Evolutionary conservation across 2,797 vertebrate genomes (phyloP).

Genomic region (Labeo calbasu): DNA sequence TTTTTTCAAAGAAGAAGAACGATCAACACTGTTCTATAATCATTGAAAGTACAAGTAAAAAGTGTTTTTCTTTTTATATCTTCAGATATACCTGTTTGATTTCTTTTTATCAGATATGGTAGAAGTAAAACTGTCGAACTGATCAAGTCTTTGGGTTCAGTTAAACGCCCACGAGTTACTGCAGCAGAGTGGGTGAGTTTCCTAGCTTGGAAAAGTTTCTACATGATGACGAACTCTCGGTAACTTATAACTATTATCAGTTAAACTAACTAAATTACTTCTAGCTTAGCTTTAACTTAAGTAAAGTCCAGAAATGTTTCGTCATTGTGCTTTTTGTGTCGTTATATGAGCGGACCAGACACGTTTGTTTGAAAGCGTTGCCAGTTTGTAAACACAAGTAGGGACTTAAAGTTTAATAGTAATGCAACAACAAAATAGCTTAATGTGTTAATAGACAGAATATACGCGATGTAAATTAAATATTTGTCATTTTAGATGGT

Average conservation of each 20-base stretch:
- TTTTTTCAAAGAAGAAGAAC: constrained; percentile 22
- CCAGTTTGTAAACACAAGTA: not conserved
- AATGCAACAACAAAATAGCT: not conserved
- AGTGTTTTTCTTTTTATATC: not conserved
- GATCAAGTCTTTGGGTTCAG: not conserved
- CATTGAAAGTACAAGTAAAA: not conserved
- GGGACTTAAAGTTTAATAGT: not conserved
- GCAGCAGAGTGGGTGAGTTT: constrained; percentile 15
- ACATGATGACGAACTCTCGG: not conserved
- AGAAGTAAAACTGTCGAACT: not conserved
- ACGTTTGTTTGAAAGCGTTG: not conserved
- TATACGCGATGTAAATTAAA: not conserved
- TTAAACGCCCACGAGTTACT: not conserved
- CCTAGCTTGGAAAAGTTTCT: not conserved
- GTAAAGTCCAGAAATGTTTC: not conserved
- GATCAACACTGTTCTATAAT: not conserved
- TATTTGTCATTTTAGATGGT: not conserved
- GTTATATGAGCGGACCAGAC: too few species aligned
- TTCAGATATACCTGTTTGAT: not conserved
- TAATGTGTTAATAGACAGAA: not conserved
- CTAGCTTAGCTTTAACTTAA: not conserved
- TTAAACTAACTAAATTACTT: not conserved
- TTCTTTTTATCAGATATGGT: not conserved
- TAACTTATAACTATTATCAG: not conserved
- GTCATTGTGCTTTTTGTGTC: not conserved